Conservation (phyloP, 2,888 invertebrate species). For the Colletes collaris region DNA sequence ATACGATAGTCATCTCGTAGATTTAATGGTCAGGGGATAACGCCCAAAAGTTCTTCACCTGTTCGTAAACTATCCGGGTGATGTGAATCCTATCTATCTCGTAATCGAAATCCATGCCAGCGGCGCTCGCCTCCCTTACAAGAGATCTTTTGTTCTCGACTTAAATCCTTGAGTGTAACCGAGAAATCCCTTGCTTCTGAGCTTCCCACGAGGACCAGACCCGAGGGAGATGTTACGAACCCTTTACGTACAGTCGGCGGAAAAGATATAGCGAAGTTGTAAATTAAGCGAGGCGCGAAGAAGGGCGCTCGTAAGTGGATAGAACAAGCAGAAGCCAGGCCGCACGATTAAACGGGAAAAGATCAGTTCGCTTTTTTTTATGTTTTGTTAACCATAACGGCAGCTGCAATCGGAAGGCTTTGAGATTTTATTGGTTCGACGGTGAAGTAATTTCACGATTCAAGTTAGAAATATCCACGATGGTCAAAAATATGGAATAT, state of each 20-base stretch:
- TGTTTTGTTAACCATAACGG: not conserved
- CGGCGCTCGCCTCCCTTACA: slow-evolving; percentile 43
- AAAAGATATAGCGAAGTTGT: slow-evolving; percentile 14
- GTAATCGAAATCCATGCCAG: slow-evolving; percentile 70
- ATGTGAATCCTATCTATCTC: slow-evolving; percentile 71
- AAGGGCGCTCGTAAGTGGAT: not conserved
- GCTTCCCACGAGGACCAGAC: slow-evolving; percentile 49
- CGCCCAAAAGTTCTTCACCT: slow-evolving; percentile 59
- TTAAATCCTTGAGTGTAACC: slow-evolving; percentile 72
- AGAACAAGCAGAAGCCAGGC: slow-evolving; percentile 2
- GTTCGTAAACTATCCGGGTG: slow-evolving; percentile 57
- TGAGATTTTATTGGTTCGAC: not conserved
- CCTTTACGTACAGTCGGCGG: slow-evolving; percentile 48
- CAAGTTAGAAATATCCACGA: no score
- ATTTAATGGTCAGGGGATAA: slow-evolving; percentile 63
- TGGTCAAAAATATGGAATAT: no score
- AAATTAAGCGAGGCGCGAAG: slow-evolving; percentile 11
- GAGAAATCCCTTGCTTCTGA: slow-evolving; percentile 56
- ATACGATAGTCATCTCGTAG: slow-evolving; percentile 21
- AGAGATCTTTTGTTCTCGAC: slow-evolving; percentile 71
- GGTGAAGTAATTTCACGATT: no score
- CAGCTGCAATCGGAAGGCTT: not conserved
- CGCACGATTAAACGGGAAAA: not conserved
- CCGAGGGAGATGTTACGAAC: slow-evolving; percentile 59
- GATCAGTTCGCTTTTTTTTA: not conserved